Conservation (phyloP, 1,140 invertebrate species). For the Eueides isabella region DNA sequence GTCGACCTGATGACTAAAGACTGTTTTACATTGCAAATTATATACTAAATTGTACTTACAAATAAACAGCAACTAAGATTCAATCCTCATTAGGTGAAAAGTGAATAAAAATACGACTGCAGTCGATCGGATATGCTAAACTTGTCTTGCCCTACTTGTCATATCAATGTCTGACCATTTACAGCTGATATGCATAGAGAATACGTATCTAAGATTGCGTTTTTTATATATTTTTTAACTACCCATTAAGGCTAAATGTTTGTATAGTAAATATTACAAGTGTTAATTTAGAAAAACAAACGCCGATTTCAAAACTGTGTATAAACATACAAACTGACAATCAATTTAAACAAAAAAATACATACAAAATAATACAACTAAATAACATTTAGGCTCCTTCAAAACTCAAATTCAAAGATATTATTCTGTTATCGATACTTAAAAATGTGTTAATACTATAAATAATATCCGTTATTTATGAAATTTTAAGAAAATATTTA, state of each 20-base stretch:
- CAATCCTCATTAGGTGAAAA: constrained; percentile 43
- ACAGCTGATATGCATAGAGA: constrained; percentile 27
- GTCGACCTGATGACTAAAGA: constrained; percentile 23
- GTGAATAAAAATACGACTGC: constrained; percentile 38
- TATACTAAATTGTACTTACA: constrained; percentile 34
- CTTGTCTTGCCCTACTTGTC: constrained; percentile 42
- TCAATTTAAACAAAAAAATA: too few species aligned
- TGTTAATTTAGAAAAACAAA: too few species aligned
- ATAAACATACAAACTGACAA: too few species aligned
- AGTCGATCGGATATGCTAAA: constrained; percentile 42
- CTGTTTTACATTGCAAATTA: constrained; percentile 34
- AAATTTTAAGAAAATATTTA: too few species aligned
- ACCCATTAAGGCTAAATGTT: not conserved
- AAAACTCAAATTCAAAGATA: too few species aligned
- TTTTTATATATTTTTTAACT: not conserved
- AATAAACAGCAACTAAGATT: constrained; percentile 28
- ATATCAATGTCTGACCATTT: constrained; percentile 42
- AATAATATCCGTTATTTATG: too few species aligned
- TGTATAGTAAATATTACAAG: too few species aligned
- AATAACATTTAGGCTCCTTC: too few species aligned
- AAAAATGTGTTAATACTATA: too few species aligned
- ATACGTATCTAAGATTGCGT: not conserved
- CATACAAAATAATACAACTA: too few species aligned
- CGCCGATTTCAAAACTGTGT: too few species aligned
- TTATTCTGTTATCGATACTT: too few species aligned